Conservation (phyloP, 2,888 invertebrate genomes). For the Nomada goodeniana region DNA sequence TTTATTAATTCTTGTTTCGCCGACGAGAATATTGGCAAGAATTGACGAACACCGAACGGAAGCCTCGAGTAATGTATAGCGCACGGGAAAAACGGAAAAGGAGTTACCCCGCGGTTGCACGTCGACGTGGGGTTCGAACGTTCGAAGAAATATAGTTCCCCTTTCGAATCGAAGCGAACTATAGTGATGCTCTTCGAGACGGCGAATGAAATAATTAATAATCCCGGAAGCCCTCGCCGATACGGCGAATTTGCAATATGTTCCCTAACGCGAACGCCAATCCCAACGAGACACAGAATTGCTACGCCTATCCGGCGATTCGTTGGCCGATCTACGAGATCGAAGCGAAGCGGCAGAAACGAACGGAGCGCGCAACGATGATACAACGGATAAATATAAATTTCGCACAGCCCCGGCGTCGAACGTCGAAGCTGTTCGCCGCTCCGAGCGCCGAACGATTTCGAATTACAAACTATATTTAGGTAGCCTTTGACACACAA, state of each 20-base stretch:
- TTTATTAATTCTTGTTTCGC: neutral
- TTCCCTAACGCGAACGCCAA: no score
- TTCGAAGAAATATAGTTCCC: no score
- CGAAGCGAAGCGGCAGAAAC: constrained; percentile 36
- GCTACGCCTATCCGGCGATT: no score
- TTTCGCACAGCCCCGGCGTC: constrained; percentile 12
- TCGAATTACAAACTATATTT: constrained; percentile 44
- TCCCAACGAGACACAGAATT: neutral
- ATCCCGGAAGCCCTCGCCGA: no score
- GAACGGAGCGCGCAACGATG: constrained; percentile 35
- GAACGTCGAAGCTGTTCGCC: neutral
- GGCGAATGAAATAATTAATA: no score
- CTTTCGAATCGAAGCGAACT: no score
- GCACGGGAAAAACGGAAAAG: neutral
- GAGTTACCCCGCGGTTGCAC: no score
- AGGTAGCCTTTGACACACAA: constrained; percentile 47
- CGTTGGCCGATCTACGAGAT: constrained; percentile 1
- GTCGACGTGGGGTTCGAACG: neutral
- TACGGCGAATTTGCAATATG: no score
- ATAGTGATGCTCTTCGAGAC: no score
- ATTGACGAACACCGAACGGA: neutral
- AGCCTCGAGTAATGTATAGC: neutral
- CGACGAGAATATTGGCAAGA: neutral
- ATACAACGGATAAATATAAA: constrained; percentile 51
- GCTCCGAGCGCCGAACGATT: constrained; percentile 28